Evolutionary conservation across 2,113 vertebrate species (phyloP).

Genomic region (Lates calcarifer): DNA sequence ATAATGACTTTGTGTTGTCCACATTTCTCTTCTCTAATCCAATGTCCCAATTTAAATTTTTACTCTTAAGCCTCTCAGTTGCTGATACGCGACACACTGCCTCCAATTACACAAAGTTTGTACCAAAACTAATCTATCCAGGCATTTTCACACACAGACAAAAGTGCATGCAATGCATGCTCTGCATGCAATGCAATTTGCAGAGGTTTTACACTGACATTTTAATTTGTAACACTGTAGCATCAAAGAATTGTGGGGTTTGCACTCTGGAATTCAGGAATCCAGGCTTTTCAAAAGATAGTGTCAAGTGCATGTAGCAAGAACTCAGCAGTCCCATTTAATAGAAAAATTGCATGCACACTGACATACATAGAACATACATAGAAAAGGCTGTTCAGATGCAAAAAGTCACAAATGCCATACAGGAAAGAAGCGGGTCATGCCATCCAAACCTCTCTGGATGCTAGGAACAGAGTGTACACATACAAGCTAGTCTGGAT

Average conservation of each 20-base stretch:
- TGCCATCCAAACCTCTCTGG: no score
- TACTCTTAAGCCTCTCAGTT: background rate
- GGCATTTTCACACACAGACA: no score
- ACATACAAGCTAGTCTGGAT: no score
- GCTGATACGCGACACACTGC: background rate
- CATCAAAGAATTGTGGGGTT: no score
- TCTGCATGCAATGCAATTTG: background rate
- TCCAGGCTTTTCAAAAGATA: background rate
- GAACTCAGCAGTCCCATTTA: no score
- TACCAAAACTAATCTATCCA: background rate
- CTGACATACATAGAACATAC: no score
- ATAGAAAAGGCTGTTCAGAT: no score
- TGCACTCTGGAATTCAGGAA: background rate
- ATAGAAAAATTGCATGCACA: no score
- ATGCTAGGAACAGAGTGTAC: no score
- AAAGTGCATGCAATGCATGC: no score
- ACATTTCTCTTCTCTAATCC: background rate
- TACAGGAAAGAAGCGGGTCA: no score
- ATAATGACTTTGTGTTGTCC: background rate
- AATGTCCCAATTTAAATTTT: background rate
- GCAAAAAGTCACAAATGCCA: no score
- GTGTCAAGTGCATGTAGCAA: background rate
- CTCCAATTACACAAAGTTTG: background rate
- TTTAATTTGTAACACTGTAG: background rate
- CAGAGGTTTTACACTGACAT: background rate